phyloP scores from a whole-genome alignment of 2,113 vertebrate genomes.

The Caretta caretta region DNA sequence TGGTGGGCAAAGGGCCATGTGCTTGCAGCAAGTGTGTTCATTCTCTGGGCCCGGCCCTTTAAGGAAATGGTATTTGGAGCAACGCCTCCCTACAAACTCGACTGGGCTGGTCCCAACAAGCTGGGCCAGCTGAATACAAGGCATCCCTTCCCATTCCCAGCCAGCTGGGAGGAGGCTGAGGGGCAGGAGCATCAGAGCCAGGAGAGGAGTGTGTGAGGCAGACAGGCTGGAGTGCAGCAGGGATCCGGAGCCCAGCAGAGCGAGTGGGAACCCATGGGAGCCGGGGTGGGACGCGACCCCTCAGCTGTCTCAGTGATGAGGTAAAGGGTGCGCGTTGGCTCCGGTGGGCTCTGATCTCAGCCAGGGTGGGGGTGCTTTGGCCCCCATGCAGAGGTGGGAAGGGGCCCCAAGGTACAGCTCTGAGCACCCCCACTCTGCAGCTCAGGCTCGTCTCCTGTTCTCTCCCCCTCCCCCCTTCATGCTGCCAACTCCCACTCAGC shows the following conservation, averaged over 20 bases:
- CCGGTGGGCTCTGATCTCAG: background rate
- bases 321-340: background rate
- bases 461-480: too few species aligned
- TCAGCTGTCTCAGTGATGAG: background rate
- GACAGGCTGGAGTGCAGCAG: background rate
- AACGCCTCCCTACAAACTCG: background rate
- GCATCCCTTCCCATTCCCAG: background rate
- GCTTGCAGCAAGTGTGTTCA: background rate
- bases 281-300: background rate
- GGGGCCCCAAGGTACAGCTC: background rate
- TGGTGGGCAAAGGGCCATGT: background rate
- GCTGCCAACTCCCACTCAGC: background rate
- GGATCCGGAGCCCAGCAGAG: background rate
- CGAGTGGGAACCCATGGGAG: background rate
- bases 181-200: background rate
- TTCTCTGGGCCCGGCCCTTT: background rate
- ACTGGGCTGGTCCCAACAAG: background rate
- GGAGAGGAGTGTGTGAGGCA: rapidly evolving
- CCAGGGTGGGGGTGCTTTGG: background rate
- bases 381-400: background rate
- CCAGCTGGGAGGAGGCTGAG: background rate
- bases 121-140: background rate
- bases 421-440: background rate
- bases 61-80: background rate
- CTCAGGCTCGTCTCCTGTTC: background rate